Evolutionary conservation across 2,113 vertebrate genomes (phyloP).

Genomic region (Physeter macrocephalus): DNA sequence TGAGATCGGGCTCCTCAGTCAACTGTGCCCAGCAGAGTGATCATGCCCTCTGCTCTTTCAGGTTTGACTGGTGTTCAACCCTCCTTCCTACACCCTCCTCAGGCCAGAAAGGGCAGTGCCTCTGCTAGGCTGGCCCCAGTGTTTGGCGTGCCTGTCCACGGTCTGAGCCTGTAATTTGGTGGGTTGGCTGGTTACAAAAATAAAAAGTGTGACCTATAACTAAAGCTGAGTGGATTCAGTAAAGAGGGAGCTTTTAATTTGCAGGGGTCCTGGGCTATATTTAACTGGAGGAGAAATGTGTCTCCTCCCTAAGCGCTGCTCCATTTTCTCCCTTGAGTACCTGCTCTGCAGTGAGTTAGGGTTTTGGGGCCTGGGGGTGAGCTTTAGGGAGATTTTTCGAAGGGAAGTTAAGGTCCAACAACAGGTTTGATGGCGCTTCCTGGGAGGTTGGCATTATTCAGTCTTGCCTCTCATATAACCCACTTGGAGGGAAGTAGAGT

Average conservation of each 20-base stretch:
- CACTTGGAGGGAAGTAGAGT: background rate
- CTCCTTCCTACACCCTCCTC: background rate
- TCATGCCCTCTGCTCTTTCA: slow-evolving; percentile 17
- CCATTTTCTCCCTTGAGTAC: slow-evolving; percentile 7
- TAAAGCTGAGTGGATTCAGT: slow-evolving; percentile 72
- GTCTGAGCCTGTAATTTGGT: slow-evolving; percentile 73
- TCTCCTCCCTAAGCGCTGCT: slow-evolving; percentile 48
- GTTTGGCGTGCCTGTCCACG: slow-evolving; percentile 51
- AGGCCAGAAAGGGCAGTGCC: slow-evolving; percentile 48
- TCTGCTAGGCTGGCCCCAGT: slow-evolving; percentile 37
- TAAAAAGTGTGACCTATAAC: slow-evolving; percentile 77
- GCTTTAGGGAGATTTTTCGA: background rate
- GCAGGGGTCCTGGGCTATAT: slow-evolving; percentile 61
- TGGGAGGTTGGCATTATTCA: background rate
- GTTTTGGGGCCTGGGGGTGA: background rate
- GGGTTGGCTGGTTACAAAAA: slow-evolving; percentile 76
- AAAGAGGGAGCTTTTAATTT: slow-evolving; percentile 73
- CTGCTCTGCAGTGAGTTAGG: background rate
- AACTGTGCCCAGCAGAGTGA: background rate
- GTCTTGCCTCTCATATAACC: background rate
- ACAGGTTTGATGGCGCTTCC: background rate
- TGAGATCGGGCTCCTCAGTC: background rate
- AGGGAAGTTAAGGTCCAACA: background rate
- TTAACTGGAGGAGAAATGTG: slow-evolving; percentile 59
- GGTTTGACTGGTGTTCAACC: slow-evolving; percentile 36